These are phyloP conservation scores for Branchinecta lynchi DNA, from an alignment of 1,140 invertebrate genomes.

Conservation along the genomic window DNA sequence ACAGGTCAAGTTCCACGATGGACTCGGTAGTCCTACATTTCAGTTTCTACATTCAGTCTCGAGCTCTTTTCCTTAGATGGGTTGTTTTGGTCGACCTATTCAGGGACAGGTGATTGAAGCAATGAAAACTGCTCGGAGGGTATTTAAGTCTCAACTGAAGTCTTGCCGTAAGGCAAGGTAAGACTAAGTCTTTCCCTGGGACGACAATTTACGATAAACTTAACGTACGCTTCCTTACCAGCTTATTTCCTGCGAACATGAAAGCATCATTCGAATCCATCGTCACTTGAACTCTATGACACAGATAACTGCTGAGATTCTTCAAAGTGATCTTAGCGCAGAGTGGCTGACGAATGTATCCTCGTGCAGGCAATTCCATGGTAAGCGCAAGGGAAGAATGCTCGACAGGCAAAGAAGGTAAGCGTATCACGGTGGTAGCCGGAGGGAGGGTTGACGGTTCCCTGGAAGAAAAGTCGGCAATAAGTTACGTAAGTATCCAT, in stretches of 20 bases:
- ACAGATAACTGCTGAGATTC: conserved; percentile 36
- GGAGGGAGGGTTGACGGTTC: conserved; percentile 23
- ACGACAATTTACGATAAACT: no score
- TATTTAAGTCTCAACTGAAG: no score
- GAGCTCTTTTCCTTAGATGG: no score
- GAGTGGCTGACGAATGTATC: conserved; percentile 47
- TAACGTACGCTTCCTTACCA: conserved; percentile 35
- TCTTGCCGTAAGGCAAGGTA: no score
- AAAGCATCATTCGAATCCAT: conserved; percentile 71
- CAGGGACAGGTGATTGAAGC: no score
- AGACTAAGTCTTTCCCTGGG: no score
- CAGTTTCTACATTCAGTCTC: no score
- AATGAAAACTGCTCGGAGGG: no score
- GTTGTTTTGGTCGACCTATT: no score
- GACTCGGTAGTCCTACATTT: no score
- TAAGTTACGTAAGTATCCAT: no score
- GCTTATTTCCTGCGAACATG: conserved; percentile 79
- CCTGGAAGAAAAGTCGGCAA: conserved; percentile 8
- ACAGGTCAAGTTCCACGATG: no score
- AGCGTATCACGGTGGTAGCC: conserved; percentile 30
- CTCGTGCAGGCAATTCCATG: conserved; percentile 51
- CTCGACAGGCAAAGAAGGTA: conserved; percentile 36
- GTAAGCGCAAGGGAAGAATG: conserved; percentile 52
- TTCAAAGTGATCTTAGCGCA: conserved; percentile 50
- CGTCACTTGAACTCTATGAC: conserved; percentile 43